Base-by-base conservation (phyloP, 2,888 invertebrate species). In the Andrena chrysosceles region DNA sequence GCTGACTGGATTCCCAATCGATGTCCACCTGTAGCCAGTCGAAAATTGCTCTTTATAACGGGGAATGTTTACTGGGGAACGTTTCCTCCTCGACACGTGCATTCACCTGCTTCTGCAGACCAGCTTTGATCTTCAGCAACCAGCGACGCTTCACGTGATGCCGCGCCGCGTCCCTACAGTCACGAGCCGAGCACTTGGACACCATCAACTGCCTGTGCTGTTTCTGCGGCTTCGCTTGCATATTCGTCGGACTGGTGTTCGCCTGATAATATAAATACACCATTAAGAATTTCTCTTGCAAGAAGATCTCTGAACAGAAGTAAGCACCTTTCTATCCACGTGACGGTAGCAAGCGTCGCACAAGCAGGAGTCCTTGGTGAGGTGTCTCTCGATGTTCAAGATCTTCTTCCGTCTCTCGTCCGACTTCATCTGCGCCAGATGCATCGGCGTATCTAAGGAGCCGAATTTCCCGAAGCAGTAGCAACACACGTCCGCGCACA, bases 391-490 rank as follows among this genome's bases (percentile, higher is more conserved):
- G 88, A 96, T 97, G 85, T 95, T 96, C 82, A 98, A 94, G 81
- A 98, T 97, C 91, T 97, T 97, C 91, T 96, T 96, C 93, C 97
- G 97, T n/a, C 97, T 94, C 80, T 97, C 97, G 0, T 95, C 95
- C 71, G 97, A 97, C 89, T 98, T 98, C 93, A 98, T 96, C 94
- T 97, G 97, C 0, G 97, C 98, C 70, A 98, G 96, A 92, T 98
- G 98, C 94, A 97, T 97, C 0, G 98, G 98, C 0, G 98, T 98
- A 91, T 98, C 98, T 85, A 97, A 96, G 0, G 97, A 95, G 0
- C 98, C 98, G 89, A 98, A 98, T 94, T 97, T 98, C 10, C 97
- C 97, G 76, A 97, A 97, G 91, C 98, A 98, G 93, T 97, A 97
- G 91, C 96, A 97, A 92, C 98, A 98, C 90, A 97, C 97, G 94